A percentile compares a stretch with the other conserved stretches of the same genome.
These are phyloP conservation scores for Scopus umbretta DNA, from an alignment of 2,113 vertebrate genomes.

Conservation along the genomic window DNA sequence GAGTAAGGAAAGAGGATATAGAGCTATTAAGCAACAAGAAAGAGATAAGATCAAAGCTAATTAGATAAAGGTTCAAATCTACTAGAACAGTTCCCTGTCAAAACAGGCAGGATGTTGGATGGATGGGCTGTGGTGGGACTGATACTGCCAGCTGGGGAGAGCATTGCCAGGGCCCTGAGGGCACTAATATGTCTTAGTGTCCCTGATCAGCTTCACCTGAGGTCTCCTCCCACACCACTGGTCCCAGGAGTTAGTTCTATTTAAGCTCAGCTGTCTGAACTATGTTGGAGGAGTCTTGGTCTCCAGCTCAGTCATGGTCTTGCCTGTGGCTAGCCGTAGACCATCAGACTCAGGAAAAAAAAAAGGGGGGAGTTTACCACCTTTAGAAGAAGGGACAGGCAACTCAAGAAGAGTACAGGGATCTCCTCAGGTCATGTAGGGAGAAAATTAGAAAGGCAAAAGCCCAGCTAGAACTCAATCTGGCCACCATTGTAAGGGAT, in stretches of 20 bases:
- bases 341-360: too few species aligned
- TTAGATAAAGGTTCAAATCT: not conserved
- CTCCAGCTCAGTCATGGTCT: not conserved
- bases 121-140: not conserved
- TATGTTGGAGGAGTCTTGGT: not conserved
- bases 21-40: not conserved
- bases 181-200: not conserved
- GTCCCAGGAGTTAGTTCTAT: not conserved
- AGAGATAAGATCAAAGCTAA: not conserved
- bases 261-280: not conserved
- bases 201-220: not conserved
- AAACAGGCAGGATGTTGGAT: accelerated
- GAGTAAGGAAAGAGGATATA: not conserved
- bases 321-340: not conserved
- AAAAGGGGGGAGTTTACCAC: too few species aligned
- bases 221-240: not conserved
- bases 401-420: too few species aligned
- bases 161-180: not conserved
- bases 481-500: too few species aligned
- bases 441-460: too few species aligned
- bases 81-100: not conserved
- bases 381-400: too few species aligned
- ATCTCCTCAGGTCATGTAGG: too few species aligned
- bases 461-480: too few species aligned
- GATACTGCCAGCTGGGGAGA: not conserved